Evolutionary conservation across 1,140 invertebrate genomes (phyloP), one percentile per base, ranked within the genome.

Genomic region (Drosophila parvula): DNA sequence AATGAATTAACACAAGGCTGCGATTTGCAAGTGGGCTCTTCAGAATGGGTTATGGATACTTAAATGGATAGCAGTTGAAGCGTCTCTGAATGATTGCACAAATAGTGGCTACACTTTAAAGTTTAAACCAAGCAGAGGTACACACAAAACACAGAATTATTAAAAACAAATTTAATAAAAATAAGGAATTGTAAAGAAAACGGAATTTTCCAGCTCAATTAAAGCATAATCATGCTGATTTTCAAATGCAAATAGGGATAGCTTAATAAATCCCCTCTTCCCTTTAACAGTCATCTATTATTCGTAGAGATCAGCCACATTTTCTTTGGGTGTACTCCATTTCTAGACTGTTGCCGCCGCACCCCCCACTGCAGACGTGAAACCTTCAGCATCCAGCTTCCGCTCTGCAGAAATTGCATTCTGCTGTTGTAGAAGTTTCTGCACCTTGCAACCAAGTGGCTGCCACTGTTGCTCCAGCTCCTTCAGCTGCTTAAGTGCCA

Each of bases 401-500:
- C 51, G 36, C 45, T 22, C 12, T 44, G 32, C 22, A 68, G 67
- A 88, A 86, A 86, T 86, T 82, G 83, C 79, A 79, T 86, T 86
- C 58, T 70, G 83, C 68, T 86, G 83, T 86, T 67, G 67, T 53
- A 44, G 59, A 81, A 86, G 82, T 79, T 79, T 79, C 83, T 53
- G 71, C 83, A 86, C 83, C 83, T 86, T 79, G 64, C 41, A 68
- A 85, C 74, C 76, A 64, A 86, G 78, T 88, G 79, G 71, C 59
- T 67, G 64, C 69, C 70, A 75, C 53, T 79, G 75, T 43, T 71
- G 55, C 32, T 65, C 50, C 55, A 18, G 60, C 63, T 75, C 58
- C 47, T 63, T 68, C 79, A 73, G 70, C 79, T 88, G 70, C 83
- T 82, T 86, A 86, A 82, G 82, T 82, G 83, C 83, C 83, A 82